Evolutionary conservation across 2,888 invertebrate species (phyloP), one percentile per base, ranked within the genome.

Genomic region (Apocheima hispidaria): DNA sequence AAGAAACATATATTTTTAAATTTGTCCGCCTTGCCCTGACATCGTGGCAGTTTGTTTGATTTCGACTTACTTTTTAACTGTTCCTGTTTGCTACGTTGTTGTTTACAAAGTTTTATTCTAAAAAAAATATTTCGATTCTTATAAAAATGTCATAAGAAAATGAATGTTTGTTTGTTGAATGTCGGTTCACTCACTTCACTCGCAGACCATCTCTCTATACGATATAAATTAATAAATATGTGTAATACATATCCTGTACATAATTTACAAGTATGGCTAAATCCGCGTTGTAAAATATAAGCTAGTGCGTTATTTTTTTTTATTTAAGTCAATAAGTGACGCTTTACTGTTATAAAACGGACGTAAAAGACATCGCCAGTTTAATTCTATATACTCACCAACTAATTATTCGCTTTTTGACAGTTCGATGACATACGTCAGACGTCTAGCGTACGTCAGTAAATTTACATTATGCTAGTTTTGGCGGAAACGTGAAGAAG

Each of bases 171-270:
- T 23, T 2, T 26, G 6, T 16, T 18, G 2, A 38, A 38, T 10
- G 9, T 38, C 16, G 9, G 36, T 36, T 0, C 14, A 36, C 16
- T 23, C 14, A 26, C 41, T 23, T 14, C 23, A 36, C 7, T 30
- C 54, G 43, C 36, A 44, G 28, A 38, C 21, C 54, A 50, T 3
- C 23, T 40, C n/a, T 1, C 33, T 20, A 30, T 18, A 28, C 51
- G 52, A 20, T 20, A 12, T 21, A 46, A 38, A 40, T 20, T 52
- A 53, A 52, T 51, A 35, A 53, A 52, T 65, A 69, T 65, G 59
- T 64, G 43, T 46, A 68, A 78, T 76, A 82, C 83, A 82, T 83
- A 84, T 84, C 84, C 72, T 82, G 82, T 83, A 82, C 69, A 84
- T 83, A 83, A 52, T 71, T 65, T 60, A 58, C 65, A 26, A 43